Conservation (phyloP, 2,888 invertebrate genomes). For the Camponotus fellah region DNA sequence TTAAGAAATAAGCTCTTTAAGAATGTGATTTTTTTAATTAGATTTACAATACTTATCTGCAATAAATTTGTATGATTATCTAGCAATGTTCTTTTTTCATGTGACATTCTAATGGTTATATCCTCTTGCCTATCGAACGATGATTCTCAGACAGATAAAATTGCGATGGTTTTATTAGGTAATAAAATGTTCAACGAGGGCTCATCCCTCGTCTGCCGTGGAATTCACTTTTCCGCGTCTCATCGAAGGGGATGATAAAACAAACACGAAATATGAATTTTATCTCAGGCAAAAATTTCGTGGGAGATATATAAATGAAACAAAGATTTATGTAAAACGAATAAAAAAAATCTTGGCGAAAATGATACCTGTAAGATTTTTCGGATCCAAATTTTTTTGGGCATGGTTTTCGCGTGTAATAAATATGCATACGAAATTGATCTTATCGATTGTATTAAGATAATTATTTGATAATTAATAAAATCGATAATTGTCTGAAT, state of each 20-base stretch:
- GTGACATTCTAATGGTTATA: neutral
- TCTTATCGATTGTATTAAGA: conserved; percentile 1
- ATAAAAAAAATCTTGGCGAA: neutral
- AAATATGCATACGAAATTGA: neutral
- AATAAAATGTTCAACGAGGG: conserved; percentile 35
- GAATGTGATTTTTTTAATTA: neutral
- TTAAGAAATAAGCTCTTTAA: neutral
- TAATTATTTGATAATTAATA: conserved; percentile 26
- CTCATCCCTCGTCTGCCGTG: neutral
- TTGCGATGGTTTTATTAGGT: conserved; percentile 20
- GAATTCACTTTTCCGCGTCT: conserved; percentile 34
- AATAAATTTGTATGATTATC: neutral
- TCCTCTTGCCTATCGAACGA: neutral
- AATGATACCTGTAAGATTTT: conserved; percentile 3
- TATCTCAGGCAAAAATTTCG: conserved; percentile 7
- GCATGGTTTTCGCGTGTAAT: neutral
- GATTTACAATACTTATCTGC: neutral
- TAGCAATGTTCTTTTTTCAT: neutral
- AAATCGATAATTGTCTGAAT: neutral
- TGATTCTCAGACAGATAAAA: neutral
- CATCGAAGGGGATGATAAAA: conserved; percentile 27
- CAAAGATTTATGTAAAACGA: conserved; percentile 15
- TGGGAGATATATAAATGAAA: conserved; percentile 1
- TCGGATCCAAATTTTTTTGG: neutral
- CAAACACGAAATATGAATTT: conserved; percentile 32